A percentile compares a stretch with the other conserved stretches of the same genome.
These are phyloP conservation scores for Ichneumoninae sp. DNA, from an alignment of 2,888 invertebrate species.

Conservation along the genomic window DNA sequence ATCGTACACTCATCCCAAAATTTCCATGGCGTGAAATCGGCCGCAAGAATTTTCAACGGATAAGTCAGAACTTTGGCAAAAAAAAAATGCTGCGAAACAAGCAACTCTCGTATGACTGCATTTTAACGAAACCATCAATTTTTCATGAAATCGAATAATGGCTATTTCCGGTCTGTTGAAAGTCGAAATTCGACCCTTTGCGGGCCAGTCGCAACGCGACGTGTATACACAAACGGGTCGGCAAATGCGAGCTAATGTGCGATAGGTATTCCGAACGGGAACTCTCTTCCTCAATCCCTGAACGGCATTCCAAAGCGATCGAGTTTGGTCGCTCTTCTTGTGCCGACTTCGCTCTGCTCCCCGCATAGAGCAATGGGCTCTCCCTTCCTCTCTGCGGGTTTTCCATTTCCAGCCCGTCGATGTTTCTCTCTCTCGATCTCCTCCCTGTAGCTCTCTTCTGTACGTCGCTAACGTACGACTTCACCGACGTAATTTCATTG, in stretches of 20 bases:
- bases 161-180: conserved; percentile 13
- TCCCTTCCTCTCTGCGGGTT: conserved; percentile 13
- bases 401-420: conserved; percentile 34
- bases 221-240: background rate
- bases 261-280: conserved; percentile 27
- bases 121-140: background rate
- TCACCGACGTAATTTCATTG: conserved; percentile 30
- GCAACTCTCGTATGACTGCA: background rate
- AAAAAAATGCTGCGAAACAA: background rate
- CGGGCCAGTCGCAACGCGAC: background rate
- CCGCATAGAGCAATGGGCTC: conserved; percentile 3
- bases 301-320: conserved; percentile 53
- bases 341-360: background rate
- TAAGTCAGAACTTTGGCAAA: background rate
- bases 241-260: conserved; percentile 28
- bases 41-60: background rate
- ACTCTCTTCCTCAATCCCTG: conserved; percentile 46
- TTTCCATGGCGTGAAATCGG: conserved; percentile 3
- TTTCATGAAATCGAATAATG: conserved; percentile 22
- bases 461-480: conserved; percentile 1
- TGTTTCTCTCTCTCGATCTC: background rate
- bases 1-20: conserved; percentile 1
- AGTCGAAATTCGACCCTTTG: background rate
- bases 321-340: conserved; percentile 29
- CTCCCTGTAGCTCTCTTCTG: background rate